Evolutionary conservation across 2,113 vertebrate species (phyloP).

Genomic region (Craseonycteris thonglongyai): DNA sequence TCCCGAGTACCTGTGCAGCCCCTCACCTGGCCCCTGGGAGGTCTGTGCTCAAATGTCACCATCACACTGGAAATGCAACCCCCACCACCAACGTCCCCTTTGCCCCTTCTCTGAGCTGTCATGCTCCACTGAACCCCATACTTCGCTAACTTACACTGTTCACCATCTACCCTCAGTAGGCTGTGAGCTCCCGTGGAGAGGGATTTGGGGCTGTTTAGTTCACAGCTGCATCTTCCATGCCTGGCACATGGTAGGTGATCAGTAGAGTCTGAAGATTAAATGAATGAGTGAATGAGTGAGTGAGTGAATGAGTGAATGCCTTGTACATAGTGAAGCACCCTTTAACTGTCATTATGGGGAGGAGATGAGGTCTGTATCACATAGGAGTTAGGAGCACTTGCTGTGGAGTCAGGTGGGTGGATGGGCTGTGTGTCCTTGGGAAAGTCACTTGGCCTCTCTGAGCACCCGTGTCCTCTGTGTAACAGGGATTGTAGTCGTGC

Average conservation of each 20-base stretch:
- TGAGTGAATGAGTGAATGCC: not conserved
- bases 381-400: not conserved
- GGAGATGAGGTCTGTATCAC: not conserved
- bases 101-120: not conserved
- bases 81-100: not conserved
- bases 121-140: accelerated
- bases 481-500: not conserved
- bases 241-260: not conserved
- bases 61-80: not conserved
- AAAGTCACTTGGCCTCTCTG: not conserved
- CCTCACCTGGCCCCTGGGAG: not conserved
- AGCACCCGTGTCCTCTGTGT: not conserved
- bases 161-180: not conserved
- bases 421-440: not conserved
- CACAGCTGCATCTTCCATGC: not conserved
- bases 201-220: not conserved
- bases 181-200: not conserved
- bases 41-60: not conserved
- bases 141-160: accelerated
- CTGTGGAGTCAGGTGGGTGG: not conserved
- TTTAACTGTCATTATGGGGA: not conserved
- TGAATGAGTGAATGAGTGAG: not conserved
- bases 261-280: no score
- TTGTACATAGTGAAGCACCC: accelerated
- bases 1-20: not conserved